Percentiles rank a stretch among this genome's conserved stretches.
These are phyloP conservation scores for Colletes latitarsis DNA, from an alignment of 1,140 invertebrate species.

Conservation along the genomic window DNA sequence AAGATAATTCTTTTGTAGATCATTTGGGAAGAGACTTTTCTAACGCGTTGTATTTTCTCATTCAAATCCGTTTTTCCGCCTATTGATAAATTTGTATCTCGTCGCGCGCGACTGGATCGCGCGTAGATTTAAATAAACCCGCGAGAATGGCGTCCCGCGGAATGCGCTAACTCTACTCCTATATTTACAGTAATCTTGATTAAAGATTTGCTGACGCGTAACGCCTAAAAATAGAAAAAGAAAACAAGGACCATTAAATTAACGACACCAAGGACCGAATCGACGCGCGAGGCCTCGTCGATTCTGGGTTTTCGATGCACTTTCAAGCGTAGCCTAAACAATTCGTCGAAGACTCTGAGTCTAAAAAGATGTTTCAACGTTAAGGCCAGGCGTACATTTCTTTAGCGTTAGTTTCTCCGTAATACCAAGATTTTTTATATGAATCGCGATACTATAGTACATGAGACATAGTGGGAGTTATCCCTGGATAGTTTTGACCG, in stretches of 20 bases:
- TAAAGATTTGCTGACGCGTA: constrained; percentile 24
- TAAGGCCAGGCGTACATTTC: too few species aligned
- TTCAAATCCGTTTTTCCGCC: too few species aligned
- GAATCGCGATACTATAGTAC: too few species aligned
- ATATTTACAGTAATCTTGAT: constrained; percentile 54
- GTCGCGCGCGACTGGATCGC: neutral
- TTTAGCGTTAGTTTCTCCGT: too few species aligned
- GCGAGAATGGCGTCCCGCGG: neutral
- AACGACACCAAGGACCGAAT: constrained; percentile 37
- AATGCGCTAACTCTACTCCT: constrained; percentile 4
- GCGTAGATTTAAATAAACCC: constrained; percentile 12
- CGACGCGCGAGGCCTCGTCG: neutral
- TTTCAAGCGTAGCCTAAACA: neutral
- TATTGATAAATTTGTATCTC: neutral
- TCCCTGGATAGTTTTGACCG: too few species aligned
- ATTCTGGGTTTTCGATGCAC: constrained; percentile 23
- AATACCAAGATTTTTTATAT: too few species aligned
- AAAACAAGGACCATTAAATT: constrained; percentile 25
- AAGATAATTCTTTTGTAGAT: too few species aligned
- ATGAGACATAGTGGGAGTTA: too few species aligned
- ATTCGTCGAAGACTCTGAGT: too few species aligned
- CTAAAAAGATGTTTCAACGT: too few species aligned
- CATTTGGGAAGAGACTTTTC: too few species aligned
- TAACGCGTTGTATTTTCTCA: neutral
- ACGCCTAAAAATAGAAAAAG: constrained; percentile 10